These are phyloP conservation scores for Leucophora obtusa DNA, from an alignment of 2,888 invertebrate genomes.

Conservation along the genomic window DNA sequence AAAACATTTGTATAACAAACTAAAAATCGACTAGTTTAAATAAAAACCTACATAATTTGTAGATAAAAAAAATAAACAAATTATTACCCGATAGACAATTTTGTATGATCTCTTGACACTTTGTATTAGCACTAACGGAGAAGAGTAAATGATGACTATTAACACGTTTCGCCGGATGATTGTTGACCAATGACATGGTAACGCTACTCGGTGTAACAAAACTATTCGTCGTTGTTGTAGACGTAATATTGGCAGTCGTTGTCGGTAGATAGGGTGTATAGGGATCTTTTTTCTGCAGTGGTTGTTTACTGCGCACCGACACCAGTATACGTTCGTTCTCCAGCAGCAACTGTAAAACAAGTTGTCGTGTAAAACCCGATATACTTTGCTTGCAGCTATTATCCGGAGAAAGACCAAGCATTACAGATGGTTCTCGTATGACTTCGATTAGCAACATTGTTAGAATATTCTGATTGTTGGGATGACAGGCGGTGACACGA, in stretches of 20 bases:
- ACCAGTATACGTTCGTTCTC: constrained; percentile 91
- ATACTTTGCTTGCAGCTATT: constrained; percentile 78
- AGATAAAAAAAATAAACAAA: neutral
- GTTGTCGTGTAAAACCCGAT: constrained; percentile 91
- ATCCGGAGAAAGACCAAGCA: constrained; percentile 20
- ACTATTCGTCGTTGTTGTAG: constrained; percentile 54
- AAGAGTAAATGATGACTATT: constrained; percentile 86
- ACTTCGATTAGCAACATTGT: constrained; percentile 84
- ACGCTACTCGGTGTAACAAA: constrained; percentile 66
- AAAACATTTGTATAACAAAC: constrained; percentile 14
- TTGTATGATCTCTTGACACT: constrained; percentile 86
- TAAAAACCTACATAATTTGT: too few species aligned
- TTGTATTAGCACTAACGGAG: constrained; percentile 86
- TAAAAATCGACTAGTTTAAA: neutral
- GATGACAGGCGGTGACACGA: constrained; percentile 90
- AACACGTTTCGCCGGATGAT: constrained; percentile 86
- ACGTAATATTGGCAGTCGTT: constrained; percentile 53
- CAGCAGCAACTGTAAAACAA: constrained; percentile 90
- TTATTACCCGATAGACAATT: constrained; percentile 80
- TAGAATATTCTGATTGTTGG: constrained; percentile 89
- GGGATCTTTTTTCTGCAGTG: constrained; percentile 74
- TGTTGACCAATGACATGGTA: constrained; percentile 73
- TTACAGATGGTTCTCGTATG: constrained; percentile 68
- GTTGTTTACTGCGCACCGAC: constrained; percentile 81
- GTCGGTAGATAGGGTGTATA: constrained; percentile 68